Percentiles rank a stretch among this genome's conserved stretches.
phyloP scores from a whole-genome alignment of 2,888 invertebrate species.

The Stenoptilia bipunctidactyla region DNA sequence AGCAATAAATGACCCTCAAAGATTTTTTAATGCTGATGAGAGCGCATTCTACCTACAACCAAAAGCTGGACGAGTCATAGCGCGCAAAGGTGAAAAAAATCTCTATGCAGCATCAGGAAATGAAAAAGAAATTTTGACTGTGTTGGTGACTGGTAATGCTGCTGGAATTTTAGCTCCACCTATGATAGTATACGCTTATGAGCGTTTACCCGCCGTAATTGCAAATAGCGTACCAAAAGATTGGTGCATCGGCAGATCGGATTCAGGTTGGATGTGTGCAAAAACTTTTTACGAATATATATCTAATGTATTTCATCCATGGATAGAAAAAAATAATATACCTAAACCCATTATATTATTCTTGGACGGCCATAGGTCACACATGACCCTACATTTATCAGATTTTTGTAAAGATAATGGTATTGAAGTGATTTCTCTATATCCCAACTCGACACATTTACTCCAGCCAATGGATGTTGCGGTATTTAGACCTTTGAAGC shows the following conservation, averaged over 20 bases:
- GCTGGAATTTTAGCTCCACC: slow-evolving; percentile 17
- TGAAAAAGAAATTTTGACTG: slow-evolving; percentile 21
- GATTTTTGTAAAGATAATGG: slow-evolving; percentile 5
- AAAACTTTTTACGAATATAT: slow-evolving; percentile 30
- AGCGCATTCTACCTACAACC: too few species aligned
- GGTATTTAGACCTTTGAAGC: slow-evolving; percentile 15
- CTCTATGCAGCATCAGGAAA: slow-evolving; percentile 13
- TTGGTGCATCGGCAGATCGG: slow-evolving; percentile 21
- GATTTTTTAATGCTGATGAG: slow-evolving; percentile 18
- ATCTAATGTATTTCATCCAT: slow-evolving; percentile 25
- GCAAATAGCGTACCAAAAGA: slow-evolving; percentile 10
- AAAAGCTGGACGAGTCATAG: slow-evolving; percentile 23
- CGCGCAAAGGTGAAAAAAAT: slow-evolving; percentile 12
- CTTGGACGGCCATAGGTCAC: slow-evolving; percentile 15
- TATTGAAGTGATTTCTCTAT: too few species aligned
- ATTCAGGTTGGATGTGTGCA: slow-evolving; percentile 28
- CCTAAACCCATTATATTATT: slow-evolving; percentile 12
- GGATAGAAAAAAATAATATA: slow-evolving; percentile 21
- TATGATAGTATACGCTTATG: slow-evolving; percentile 16
- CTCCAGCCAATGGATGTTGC: slow-evolving; percentile 15
- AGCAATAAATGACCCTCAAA: slow-evolving; percentile 9
- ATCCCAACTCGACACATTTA: slow-evolving; percentile 15
- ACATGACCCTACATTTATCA: slow-evolving; percentile 11
- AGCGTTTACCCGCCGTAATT: slow-evolving; percentile 12
- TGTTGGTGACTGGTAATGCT: slow-evolving; percentile 17